Conservation (phyloP, 2,888 invertebrate genomes). For the Amiota minor region DNA sequence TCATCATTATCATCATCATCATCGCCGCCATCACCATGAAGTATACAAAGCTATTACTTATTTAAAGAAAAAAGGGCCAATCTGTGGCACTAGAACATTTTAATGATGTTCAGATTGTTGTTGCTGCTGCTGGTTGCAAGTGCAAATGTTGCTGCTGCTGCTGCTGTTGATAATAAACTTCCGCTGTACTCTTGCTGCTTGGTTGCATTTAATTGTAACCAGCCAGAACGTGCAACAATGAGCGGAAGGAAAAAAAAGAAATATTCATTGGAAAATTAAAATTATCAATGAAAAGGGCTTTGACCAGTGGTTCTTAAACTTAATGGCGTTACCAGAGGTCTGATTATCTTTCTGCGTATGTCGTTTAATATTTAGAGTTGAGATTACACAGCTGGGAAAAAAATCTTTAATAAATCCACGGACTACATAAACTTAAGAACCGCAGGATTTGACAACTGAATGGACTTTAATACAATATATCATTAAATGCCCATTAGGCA, state of each 20-base stretch:
- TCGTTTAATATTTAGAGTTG: no score
- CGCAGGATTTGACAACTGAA: no score
- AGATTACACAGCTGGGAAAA: no score
- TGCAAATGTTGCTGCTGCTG: constrained; percentile 47
- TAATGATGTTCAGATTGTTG: not conserved
- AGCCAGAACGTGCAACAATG: constrained; percentile 43
- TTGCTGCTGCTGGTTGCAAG: constrained; percentile 39
- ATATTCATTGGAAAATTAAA: constrained; percentile 60
- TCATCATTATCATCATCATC: not conserved
- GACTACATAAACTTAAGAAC: no score
- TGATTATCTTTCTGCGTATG: no score
- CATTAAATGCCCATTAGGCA: no score
- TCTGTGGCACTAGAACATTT: constrained; percentile 3
- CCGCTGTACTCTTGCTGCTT: constrained; percentile 55
- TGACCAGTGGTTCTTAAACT: not conserved
- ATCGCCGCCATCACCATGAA: constrained; percentile 4
- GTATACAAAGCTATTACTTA: no score
- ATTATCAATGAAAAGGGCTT: not conserved
- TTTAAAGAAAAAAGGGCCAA: constrained; percentile 10
- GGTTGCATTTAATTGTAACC: constrained; percentile 64
- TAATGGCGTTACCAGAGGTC: no score
- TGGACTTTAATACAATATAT: no score
- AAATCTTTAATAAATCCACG: no score
- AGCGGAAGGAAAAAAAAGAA: constrained; percentile 60
- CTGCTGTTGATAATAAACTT: constrained; percentile 54